Conservation (phyloP, 2,888 invertebrate genomes). For the Palloptera scutellata region DNA sequence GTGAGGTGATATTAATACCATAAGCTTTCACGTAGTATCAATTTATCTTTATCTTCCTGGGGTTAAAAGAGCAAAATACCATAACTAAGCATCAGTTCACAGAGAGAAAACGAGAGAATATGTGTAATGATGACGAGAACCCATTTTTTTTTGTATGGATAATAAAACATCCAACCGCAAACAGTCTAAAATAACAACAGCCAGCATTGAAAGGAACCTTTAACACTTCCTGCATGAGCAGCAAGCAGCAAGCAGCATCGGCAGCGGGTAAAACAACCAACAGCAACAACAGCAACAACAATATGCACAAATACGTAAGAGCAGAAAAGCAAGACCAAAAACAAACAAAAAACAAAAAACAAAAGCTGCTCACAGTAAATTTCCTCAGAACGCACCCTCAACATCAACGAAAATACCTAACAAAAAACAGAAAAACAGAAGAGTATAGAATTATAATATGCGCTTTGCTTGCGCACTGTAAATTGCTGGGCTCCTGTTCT, state of each 20-base stretch:
- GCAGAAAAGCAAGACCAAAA: constrained; percentile 26
- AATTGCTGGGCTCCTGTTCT: constrained; percentile 59
- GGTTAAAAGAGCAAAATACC: no score
- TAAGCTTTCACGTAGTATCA: no score
- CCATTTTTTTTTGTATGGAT: no score
- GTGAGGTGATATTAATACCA: no score
- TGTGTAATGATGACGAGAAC: not conserved
- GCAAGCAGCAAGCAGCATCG: not conserved
- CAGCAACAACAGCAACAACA: constrained; percentile 23
- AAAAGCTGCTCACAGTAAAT: constrained; percentile 26
- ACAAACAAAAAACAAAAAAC: constrained; percentile 22
- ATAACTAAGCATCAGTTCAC: no score
- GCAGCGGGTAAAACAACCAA: constrained; percentile 1
- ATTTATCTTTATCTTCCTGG: no score
- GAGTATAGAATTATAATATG: not conserved
- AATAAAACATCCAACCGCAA: no score
- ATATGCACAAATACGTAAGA: constrained; percentile 23
- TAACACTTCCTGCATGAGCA: not conserved
- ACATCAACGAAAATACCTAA: constrained; percentile 20
- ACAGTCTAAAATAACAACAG: no score
- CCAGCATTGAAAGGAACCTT: no score
- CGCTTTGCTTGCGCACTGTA: constrained; percentile 14
- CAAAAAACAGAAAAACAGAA: constrained; percentile 21
- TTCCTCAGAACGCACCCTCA: constrained; percentile 31
- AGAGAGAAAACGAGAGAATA: no score